Evolutionary conservation across 2,113 vertebrate species (phyloP).

Genomic region (Danionella cerebrum): DNA sequence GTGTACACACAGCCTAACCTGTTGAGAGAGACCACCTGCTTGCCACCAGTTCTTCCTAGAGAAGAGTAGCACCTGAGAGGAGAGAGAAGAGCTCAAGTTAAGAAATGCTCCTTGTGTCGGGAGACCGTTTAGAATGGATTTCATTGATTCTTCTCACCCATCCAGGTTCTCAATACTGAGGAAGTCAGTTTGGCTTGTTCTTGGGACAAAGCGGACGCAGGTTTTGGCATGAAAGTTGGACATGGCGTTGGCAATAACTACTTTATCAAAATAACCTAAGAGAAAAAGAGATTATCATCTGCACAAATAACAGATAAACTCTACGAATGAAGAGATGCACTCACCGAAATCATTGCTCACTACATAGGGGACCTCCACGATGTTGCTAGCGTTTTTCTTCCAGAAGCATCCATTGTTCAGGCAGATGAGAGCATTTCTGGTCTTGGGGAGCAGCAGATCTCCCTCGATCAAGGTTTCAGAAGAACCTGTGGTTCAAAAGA

Average conservation of each 20-base stretch:
- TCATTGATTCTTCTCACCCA: slow-evolving; percentile 30
- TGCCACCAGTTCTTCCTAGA: slow-evolving; percentile 39
- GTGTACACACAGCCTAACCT: slow-evolving; percentile 25
- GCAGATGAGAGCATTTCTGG: slow-evolving; percentile 39
- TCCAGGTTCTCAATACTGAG: slow-evolving; percentile 33
- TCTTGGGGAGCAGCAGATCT: slow-evolving; percentile 32
- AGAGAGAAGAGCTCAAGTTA: neutral
- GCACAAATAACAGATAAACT: neutral
- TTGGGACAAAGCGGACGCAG: slow-evolving; percentile 37
- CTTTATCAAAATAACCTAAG: slow-evolving; percentile 19
- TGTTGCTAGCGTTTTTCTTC: slow-evolving; percentile 30
- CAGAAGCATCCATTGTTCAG: slow-evolving; percentile 28
- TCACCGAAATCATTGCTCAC: slow-evolving; percentile 30
- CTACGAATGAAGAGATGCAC: neutral
- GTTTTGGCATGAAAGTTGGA: slow-evolving; percentile 19
- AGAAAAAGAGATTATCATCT: neutral
- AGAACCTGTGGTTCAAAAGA: slow-evolving; percentile 5
- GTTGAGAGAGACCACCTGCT: slow-evolving; percentile 45
- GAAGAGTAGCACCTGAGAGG: slow-evolving; percentile 44
- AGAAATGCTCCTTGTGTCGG: neutral
- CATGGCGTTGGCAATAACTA: slow-evolving; percentile 30
- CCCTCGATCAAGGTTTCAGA: slow-evolving; percentile 25
- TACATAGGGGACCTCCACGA: slow-evolving; percentile 32
- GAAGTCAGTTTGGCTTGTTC: slow-evolving; percentile 28
- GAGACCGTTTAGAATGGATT: neutral